Conservation (phyloP, 2,113 vertebrate genomes). For the Labeo rohita region DNA sequence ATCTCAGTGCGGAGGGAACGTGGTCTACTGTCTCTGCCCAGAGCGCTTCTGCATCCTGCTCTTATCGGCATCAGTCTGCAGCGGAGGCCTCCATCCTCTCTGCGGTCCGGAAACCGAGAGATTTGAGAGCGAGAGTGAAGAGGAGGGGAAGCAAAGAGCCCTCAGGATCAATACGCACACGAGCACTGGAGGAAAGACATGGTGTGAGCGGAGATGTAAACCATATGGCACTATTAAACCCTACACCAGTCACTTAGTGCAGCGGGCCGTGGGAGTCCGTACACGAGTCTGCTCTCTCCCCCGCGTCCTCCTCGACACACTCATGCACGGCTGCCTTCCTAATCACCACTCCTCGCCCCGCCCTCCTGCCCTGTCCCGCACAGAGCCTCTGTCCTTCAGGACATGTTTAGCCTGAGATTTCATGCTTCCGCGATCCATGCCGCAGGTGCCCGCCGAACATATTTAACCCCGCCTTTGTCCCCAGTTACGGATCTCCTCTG, state of each 20-base stretch:
- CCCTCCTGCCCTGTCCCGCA: constrained; percentile 3
- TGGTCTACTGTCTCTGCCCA: neutral
- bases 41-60: constrained; percentile 33
- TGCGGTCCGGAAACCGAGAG: constrained; percentile 31
- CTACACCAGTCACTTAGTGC: constrained; percentile 58
- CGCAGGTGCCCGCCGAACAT: constrained; percentile 51
- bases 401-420: constrained; percentile 56
- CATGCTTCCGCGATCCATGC: constrained; percentile 50
- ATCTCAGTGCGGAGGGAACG: constrained; percentile 9
- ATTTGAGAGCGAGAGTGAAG: neutral
- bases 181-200: constrained; percentile 43
- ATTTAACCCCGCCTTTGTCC: constrained; percentile 53
- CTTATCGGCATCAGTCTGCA: constrained; percentile 41
- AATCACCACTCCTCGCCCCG: constrained; percentile 24
- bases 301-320: neutral
- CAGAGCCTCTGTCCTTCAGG: constrained; percentile 32
- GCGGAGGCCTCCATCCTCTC: constrained; percentile 1
- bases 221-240: constrained; percentile 67
- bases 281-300: constrained; percentile 16
- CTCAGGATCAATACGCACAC: constrained; percentile 63
- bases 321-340: constrained; percentile 33
- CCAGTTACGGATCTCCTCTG: constrained; percentile 36
- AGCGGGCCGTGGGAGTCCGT: constrained; percentile 39
- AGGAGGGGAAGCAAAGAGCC: constrained; percentile 31
- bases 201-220: constrained; percentile 57